These are phyloP conservation scores for Lampropteryx suffumata DNA, from an alignment of 2,888 invertebrate genomes.

Conservation along the genomic window DNA sequence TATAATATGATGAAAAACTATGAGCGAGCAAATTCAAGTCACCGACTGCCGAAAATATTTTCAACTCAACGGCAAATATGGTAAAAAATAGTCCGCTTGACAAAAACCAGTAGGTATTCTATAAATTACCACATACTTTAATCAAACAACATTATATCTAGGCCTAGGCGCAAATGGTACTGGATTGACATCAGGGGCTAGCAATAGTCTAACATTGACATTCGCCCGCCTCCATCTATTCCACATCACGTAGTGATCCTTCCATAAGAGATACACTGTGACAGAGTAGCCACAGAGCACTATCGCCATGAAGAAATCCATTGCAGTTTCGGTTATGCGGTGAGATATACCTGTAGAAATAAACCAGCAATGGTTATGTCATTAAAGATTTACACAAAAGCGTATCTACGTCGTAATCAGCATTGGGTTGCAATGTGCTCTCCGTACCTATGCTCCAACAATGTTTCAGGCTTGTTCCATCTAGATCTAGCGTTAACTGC, in stretches of 20 bases:
- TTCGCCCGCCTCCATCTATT: constrained; percentile 86
- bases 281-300: constrained; percentile 85
- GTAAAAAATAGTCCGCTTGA: no score
- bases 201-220: constrained; percentile 84
- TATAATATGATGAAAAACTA: no score
- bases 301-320: constrained; percentile 84
- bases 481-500: no score
- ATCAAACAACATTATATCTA: constrained; percentile 69
- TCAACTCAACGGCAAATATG: no score
- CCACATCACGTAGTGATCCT: constrained; percentile 87
- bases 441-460: no score
- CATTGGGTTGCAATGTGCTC: no score
- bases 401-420: no score
- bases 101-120: no score
- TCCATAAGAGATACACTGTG: constrained; percentile 85
- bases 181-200: constrained; percentile 77
- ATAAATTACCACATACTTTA: constrained; percentile 31
- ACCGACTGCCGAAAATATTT: no score
- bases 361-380: constrained; percentile 3
- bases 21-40: no score
- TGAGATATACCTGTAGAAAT: constrained; percentile 71
- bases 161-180: constrained; percentile 70
- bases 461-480: no score
- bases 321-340: constrained; percentile 83
- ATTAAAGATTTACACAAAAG: background rate